These are phyloP conservation scores for Drosophila erecta DNA, from an alignment of 1,140 invertebrate species.

Conservation along the genomic window DNA sequence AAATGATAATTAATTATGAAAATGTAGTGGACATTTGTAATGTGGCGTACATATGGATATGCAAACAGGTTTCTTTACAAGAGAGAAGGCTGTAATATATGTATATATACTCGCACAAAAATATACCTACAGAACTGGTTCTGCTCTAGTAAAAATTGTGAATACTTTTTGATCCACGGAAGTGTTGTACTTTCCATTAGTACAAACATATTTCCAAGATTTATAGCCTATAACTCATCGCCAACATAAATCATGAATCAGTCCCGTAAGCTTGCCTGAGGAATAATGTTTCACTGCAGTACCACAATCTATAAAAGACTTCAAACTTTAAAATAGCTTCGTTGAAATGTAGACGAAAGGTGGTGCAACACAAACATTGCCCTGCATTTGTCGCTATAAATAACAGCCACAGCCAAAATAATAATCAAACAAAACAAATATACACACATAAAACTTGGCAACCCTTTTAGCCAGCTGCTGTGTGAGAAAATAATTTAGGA, in stretches of 20 bases:
- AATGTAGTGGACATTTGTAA: slow-evolving; percentile 42
- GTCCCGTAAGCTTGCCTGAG: slow-evolving; percentile 1
- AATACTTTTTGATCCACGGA: background rate
- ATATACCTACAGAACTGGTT: slow-evolving; percentile 17
- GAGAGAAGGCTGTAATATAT: slow-evolving; percentile 5
- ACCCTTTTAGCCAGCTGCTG: slow-evolving; percentile 65
- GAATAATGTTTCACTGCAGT: slow-evolving; percentile 18
- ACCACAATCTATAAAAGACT: slow-evolving; percentile 52
- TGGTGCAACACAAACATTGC: slow-evolving; percentile 57
- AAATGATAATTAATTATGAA: slow-evolving; percentile 47
- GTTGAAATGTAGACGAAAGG: slow-evolving; percentile 39
- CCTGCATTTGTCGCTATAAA: slow-evolving; percentile 80
- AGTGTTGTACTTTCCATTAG: slow-evolving; percentile 9
- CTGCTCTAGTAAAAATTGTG: background rate
- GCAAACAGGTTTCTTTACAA: slow-evolving; percentile 22
- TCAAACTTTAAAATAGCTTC: slow-evolving; percentile 56
- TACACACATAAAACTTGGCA: slow-evolving; percentile 60
- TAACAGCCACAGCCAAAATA: slow-evolving; percentile 60
- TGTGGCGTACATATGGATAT: slow-evolving; percentile 9
- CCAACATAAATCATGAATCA: slow-evolving; percentile 29
- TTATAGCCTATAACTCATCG: slow-evolving; percentile 27
- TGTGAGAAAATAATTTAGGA: slow-evolving; percentile 50
- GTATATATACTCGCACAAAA: too few relatives aligned
- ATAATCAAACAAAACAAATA: slow-evolving; percentile 61
- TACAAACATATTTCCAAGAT: background rate